Base-by-base conservation (phyloP, 2,888 invertebrate species). In the Junonia oenone region DNA sequence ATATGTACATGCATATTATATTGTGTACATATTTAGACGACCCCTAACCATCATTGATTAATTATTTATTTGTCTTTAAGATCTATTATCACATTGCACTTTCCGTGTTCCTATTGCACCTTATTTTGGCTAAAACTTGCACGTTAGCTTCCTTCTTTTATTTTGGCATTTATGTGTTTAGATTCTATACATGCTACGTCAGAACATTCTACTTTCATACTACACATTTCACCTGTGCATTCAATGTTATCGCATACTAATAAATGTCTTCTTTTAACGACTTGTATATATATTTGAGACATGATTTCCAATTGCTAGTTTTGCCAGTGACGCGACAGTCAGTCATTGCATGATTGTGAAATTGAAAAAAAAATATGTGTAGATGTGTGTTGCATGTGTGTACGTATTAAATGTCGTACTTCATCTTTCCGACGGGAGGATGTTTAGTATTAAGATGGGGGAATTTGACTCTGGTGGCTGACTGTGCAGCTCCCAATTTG, bases 361-460 rank as follows among this genome's bases (percentile, higher is more conserved):
- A 50, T 51, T 76, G 78, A 72, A 76, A 75, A 73, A 58, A 55
- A 75, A 68, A 77, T n/a, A n/a, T 13, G 43, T 43, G 78, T 87
- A 88, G 86, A 82, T 84, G 86, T 88, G 90, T 90, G 89, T 89
- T 88, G 88, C 87, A 88, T 89, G 88, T 88, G 88, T 89, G 85
- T 89, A 76, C 74, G 81, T 81, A 71, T 79, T 88, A 78, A 71
- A 82, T 88, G 88, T 89, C 90, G 89, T 89, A 86, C 84, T 81
- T 85, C 85, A 86, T 88, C 86, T 86, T 81, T 78, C 69, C 68
- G 78, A 81, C 77, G 79, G 73, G 75, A 76, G 76, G 87, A 85
- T 85, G 84, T 84, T 86, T 85, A 80, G 78, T 71, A 69, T 83
- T 87, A 86, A 88, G 78, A 84, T 79, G 75, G 80, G 78, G 87